Evolutionary conservation across 2,797 vertebrate genomes (phyloP), one percentile per base, ranked within the genome.

Genomic region (Epinephelus coioides): DNA sequence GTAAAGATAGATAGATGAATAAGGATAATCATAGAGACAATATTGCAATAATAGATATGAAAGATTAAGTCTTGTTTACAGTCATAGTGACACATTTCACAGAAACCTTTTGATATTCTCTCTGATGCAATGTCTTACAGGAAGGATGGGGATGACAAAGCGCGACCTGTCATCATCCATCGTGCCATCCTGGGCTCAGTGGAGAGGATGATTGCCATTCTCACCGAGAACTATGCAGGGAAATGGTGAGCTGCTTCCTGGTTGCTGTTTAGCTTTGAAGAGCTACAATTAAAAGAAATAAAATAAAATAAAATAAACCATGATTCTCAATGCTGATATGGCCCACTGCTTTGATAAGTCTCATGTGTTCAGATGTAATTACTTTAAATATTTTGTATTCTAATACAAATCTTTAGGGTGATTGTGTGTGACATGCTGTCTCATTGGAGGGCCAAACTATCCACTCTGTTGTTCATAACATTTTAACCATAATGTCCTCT

Each of bases 141-240:
- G 88, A 96, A 94, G 70, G 95, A 96, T 9, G 95, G 97, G 0
- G 96, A 98, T 57, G 97, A 98, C 87, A 97, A 95, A 91, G 95
- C 85, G 30, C 95, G 96, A 18, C 98, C 98, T 1, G 97, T 99
- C 85, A 99, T 99, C 90, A 98, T 99, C 92, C 98, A 99, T 64
- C 96, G 97, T n/a, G 98, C 98, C 75, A 92, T 99, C 85, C 46
- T 99, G 93, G 98, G 98, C 59, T 99, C 98, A 0, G 95, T 99
- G 86, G 98, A 99, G 93, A 96, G 98, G 81, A 99, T 99, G 98
- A 96, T 98, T 54, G 98, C 98, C 82, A 98, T 99, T 88, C 96
- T 99, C 61, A 97, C 96, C 0, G 98, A 99, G 93, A 97, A 98
- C 93, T 99, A 97, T 14, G 96, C 96, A 17, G 98, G 98, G 9